Base-by-base conservation (phyloP, 2,888 invertebrate species). In the Microdon myrmicae region DNA sequence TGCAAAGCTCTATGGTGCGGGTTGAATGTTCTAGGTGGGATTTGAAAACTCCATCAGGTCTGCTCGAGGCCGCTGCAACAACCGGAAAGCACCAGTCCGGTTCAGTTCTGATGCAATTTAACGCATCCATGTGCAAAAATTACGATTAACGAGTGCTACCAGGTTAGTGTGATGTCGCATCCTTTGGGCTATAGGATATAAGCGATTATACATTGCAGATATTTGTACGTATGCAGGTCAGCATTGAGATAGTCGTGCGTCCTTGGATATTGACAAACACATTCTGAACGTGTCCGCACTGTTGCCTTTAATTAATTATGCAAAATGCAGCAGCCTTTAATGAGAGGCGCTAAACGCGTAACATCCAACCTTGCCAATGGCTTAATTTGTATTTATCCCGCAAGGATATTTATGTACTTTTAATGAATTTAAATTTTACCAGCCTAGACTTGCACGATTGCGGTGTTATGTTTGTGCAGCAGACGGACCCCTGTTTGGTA, bases 301-400 rank as follows among this genome's bases (percentile, higher is more conserved):
- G 55, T 38, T 61, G 60, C 43, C 37, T 55, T 54, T 49, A 45
- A 55, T 55, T 55, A 61, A 55, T 55, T 61, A 49, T 35, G 39
- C 32, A 49, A 49, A 55, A 55, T 49, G 29, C 49, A 44, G 14
- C 38, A 10, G 25, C 44, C 28, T 17, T 44, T 44, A 53, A 53
- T n/a, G n/a, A n/a, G n/a, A n/a, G n/a, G n/a, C 25, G 17, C 22
- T 39, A 48, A 49, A 31, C 34, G n/a, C 23, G 29, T 32, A 43
- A 20, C 16, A 32, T 29, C 35, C 32, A 29, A 31, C 43, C n/a
- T 26, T 35, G 35, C 28, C 7, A 9, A 29, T 35, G 23, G 14
- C 31, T 29, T 19, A 5, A 12, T 14, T 2, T 35, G 16, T 32
- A 12, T 10, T 23, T 8, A 8, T 9, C 14, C 4, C 16, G 34